Base-by-base conservation (phyloP, 2,113 vertebrate species). In the Dipodomys merriami region DNA sequence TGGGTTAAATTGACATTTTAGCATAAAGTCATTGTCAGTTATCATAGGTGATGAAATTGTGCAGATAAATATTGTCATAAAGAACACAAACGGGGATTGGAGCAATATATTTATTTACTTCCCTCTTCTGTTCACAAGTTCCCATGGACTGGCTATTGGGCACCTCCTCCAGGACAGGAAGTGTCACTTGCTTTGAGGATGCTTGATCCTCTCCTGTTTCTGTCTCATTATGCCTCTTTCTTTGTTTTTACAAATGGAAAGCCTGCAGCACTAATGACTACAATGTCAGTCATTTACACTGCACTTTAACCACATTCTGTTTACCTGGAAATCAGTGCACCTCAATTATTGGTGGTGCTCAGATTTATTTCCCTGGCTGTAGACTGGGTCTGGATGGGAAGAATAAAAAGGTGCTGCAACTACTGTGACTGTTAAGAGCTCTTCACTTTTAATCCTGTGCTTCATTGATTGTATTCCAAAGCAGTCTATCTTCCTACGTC, bases 401-500 rank as follows among this genome's bases (percentile, higher is more conserved):
- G 89, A 94, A 69, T 64, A 73, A 15, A 93, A 68, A 80, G 18
- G 87, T 86, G 81, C 93, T 86, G 64, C 86, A 96, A 92, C 92
- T 69, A 53, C 35, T 25, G 18, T 91, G 87, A 22, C 83, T 87
- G 78, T 92, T 94, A 82, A 96, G 93, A 97, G 93, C 88, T 84
- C 93, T 92, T 96, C 90, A 78, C 93, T 97, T 96, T 97, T 97
- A 98, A 98, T 97, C 97, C 96, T 84, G 77, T 44, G 87, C 96
- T 78, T 35, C 39, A 65, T 71, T 94, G 96, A 96, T 95, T 96
- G 96, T 95, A 83, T 98, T 97, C 95, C 86, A 97, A 98, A 98
- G 95, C 95, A 98, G 96, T 98, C 98, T 98, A 97, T 98, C 97
- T 98, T 98, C 96, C 95, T 98, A 96, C 65, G 90, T 96, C 78